phyloP scores from a whole-genome alignment of 2,797 vertebrate genomes.

The Hippocampus kuda region DNA sequence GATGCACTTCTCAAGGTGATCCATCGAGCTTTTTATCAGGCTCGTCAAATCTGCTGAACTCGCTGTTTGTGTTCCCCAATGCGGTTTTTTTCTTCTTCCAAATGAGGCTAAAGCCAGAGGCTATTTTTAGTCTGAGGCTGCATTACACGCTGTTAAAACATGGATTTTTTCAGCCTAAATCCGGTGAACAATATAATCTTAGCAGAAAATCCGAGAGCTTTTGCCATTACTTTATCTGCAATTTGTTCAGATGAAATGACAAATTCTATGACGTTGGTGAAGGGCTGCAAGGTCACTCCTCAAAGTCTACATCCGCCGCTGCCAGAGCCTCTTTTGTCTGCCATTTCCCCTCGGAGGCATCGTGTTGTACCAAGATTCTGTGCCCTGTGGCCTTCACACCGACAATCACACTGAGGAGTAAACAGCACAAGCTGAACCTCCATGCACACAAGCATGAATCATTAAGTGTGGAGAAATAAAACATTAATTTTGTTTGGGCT shows the following conservation, averaged over 20 bases:
- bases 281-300: constrained; percentile 41
- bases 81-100: constrained; percentile 9
- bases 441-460: not conserved
- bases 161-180: not conserved
- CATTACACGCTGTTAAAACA: not conserved
- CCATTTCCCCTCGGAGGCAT: not conserved
- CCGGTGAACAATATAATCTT: not conserved
- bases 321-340: not conserved
- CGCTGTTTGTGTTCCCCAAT: constrained; percentile 34
- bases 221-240: not conserved
- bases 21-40: constrained; percentile 42
- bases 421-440: not conserved
- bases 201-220: not conserved
- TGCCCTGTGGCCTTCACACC: not conserved
- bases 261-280: constrained; percentile 25
- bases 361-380: not conserved
- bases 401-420: not conserved
- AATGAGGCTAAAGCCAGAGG: constrained; percentile 3
- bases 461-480: not conserved
- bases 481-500: not conserved
- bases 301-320: constrained; percentile 32
- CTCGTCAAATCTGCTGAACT: constrained; percentile 46
- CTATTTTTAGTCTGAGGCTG: constrained; percentile 2
- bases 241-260: constrained; percentile 1
- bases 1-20: constrained; percentile 35